Evolutionary conservation across 2,113 vertebrate species (phyloP).

Genomic region (Protobothrops flavoviridis): DNA sequence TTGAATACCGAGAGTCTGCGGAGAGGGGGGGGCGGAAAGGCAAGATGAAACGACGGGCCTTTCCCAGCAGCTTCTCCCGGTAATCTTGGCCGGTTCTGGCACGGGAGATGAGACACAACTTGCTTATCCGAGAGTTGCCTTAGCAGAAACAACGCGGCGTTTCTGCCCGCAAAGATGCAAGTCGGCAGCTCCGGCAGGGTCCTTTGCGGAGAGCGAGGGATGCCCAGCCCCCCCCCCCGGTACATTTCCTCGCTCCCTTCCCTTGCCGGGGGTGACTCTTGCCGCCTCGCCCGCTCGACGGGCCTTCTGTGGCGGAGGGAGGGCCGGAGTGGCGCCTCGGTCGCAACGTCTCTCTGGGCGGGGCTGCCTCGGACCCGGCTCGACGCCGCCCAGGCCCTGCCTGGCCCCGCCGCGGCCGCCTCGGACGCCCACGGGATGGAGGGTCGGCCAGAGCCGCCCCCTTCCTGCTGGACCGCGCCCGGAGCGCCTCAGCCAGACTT

Average conservation of each 20-base stretch:
- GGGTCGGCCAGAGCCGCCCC: conserved; percentile 16
- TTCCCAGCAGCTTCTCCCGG: no score
- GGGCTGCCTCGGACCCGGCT: background rate
- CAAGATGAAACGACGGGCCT: no score
- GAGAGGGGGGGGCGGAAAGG: no score
- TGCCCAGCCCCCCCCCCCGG: background rate
- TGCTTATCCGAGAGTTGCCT: no score
- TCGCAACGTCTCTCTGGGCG: background rate
- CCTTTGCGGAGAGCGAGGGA: background rate
- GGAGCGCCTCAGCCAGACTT: background rate
- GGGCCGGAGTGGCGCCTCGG: background rate
- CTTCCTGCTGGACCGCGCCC: conserved; percentile 2
- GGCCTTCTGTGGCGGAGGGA: background rate
- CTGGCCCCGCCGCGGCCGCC: background rate
- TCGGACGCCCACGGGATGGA: conserved; percentile 1
- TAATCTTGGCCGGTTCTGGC: no score
- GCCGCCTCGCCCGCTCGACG: background rate
- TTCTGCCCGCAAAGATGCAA: background rate
- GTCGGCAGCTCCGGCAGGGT: background rate
- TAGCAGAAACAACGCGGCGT: no score
- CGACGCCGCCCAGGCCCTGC: background rate
- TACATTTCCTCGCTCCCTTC: background rate
- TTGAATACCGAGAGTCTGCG: background rate
- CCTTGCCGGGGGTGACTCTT: background rate
- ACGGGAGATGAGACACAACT: no score